Conservation (phyloP, 2,113 vertebrate species). For the Megaleporinus macrocephalus region DNA sequence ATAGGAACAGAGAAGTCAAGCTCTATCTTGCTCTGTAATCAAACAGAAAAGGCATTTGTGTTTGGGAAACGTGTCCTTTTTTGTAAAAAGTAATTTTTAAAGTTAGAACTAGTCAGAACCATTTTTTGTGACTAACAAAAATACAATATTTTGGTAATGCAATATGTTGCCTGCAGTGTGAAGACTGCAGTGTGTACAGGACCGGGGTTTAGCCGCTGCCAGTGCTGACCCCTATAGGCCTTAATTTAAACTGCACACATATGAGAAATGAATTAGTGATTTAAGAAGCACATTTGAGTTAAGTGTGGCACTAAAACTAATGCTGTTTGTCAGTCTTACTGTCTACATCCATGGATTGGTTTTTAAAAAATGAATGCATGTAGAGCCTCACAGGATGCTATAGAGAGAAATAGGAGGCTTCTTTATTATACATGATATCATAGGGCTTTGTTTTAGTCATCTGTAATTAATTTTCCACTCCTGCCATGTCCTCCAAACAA, state of each 20-base stretch:
- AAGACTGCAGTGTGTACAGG: no score
- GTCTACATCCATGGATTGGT: no score
- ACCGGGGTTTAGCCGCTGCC: neutral
- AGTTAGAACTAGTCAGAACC: neutral
- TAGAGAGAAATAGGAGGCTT: no score
- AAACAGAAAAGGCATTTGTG: neutral
- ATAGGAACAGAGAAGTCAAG: neutral
- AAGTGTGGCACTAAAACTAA: no score
- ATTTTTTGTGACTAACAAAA: neutral
- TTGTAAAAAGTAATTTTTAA: neutral
- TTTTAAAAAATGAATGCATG: no score
- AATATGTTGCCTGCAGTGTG: neutral
- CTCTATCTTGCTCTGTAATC: neutral
- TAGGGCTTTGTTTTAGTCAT: no score
- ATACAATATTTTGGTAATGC: no score
- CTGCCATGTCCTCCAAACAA: no score
- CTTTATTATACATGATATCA: no score
- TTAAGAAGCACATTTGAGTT: neutral
- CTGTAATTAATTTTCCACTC: no score
- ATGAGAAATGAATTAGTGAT: neutral
- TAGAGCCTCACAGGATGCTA: no score
- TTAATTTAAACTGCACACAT: neutral
- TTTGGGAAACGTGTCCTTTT: neutral
- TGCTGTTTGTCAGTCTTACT: neutral
- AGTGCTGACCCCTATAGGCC: conserved; percentile 22